Percentiles rank a stretch among this genome's conserved stretches.
These are phyloP conservation scores for Trichechus manatus DNA, from an alignment of 2,113 vertebrate genomes.

Conservation along the genomic window DNA sequence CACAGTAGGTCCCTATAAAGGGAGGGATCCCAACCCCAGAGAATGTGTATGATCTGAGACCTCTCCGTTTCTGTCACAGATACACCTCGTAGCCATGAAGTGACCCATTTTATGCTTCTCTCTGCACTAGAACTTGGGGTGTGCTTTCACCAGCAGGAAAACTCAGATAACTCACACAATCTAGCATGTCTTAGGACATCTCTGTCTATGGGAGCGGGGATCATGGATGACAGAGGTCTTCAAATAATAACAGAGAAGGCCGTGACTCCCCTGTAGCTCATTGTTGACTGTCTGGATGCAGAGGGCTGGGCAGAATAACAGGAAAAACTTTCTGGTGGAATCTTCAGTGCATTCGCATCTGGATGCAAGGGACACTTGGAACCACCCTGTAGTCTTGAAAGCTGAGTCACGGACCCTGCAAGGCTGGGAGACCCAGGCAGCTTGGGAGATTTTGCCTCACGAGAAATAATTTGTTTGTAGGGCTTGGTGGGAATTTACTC, in stretches of 20 bases:
- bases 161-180: not conserved
- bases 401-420: not conserved
- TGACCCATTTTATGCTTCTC: constrained; percentile 72
- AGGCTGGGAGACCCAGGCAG: not conserved
- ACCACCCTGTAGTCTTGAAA: not conserved
- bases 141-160: constrained; percentile 8
- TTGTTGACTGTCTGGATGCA: not conserved
- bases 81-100: constrained; percentile 31
- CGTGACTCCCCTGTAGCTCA: not conserved
- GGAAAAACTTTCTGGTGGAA: not conserved
- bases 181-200: not conserved
- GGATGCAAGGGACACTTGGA: not conserved
- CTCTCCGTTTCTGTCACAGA: constrained; percentile 60
- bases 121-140: constrained; percentile 46
- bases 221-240: not conserved
- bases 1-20: constrained; percentile 49
- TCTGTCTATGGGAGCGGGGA: not conserved
- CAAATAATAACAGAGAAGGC: not conserved
- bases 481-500: not conserved
- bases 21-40: constrained; percentile 29
- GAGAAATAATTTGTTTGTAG: not conserved
- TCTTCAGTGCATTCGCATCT: not conserved
- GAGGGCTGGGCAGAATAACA: not conserved
- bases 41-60: constrained; percentile 42
- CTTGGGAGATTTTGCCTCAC: not conserved